Evolutionary conservation across 2,888 invertebrate species (phyloP).

Genomic region (Cyrtodaria siliqua): DNA sequence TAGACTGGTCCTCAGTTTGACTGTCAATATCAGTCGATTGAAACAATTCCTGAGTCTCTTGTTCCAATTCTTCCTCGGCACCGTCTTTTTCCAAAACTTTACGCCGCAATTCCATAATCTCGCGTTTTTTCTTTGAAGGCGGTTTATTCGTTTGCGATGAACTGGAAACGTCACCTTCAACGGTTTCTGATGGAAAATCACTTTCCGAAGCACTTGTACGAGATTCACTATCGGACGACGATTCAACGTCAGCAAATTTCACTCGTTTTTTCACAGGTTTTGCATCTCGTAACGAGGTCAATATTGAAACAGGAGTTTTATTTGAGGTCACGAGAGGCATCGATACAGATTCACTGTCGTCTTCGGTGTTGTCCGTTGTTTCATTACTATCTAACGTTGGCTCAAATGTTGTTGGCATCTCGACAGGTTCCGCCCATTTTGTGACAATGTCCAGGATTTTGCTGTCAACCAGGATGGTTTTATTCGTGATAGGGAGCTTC

Average conservation of each 20-base stretch:
- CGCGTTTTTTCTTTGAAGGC: constrained; percentile 19
- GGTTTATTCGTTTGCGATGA: constrained; percentile 40
- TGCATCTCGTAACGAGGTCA: constrained; percentile 61
- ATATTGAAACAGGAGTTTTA: constrained; percentile 74
- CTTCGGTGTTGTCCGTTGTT: constrained; percentile 50
- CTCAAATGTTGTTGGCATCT: constrained; percentile 23
- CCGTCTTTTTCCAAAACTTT: constrained; percentile 60
- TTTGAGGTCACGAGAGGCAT: constrained; percentile 53
- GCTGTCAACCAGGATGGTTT: constrained; percentile 96
- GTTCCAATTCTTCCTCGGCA: constrained; percentile 14
- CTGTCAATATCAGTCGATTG: constrained; percentile 43
- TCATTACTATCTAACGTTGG: constrained; percentile 41
- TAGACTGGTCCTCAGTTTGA: constrained; percentile 29
- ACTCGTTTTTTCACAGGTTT: constrained; percentile 75
- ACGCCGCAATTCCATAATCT: constrained; percentile 54
- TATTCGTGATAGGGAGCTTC: constrained; percentile 96
- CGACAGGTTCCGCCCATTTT: constrained; percentile 90
- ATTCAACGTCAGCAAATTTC: constrained; percentile 79
- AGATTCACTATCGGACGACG: constrained; percentile 81
- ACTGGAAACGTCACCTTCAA: constrained; percentile 56
- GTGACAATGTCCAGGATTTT: constrained; percentile 94
- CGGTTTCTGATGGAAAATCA: constrained; percentile 43
- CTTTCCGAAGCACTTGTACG: constrained; percentile 64
- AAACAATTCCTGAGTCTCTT: constrained; percentile 26
- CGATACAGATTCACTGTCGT: constrained; percentile 53